A percentile compares a stretch with the other conserved stretches of the same genome.
Conservation (phyloP, 1,140 invertebrate species). For the Drosophila athabasca region DNA sequence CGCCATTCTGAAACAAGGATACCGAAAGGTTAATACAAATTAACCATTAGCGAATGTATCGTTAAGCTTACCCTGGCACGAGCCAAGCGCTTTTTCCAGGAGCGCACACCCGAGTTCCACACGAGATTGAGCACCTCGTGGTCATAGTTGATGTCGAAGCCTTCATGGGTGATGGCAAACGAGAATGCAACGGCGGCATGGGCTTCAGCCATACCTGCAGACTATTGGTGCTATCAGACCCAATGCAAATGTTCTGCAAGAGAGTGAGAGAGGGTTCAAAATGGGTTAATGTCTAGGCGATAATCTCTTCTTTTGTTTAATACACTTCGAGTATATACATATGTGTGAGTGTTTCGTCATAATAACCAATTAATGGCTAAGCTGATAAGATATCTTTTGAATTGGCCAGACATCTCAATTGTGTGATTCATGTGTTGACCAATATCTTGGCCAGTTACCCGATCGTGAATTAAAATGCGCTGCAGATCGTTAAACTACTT, state of each 20-base stretch:
- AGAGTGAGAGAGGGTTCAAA: background rate
- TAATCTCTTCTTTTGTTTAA: background rate
- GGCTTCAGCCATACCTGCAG: slow-evolving; percentile 95
- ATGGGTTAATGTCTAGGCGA: no score
- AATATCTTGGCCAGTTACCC: slow-evolving; percentile 29
- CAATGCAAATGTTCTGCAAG: slow-evolving; percentile 6
- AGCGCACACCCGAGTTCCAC: slow-evolving; percentile 95
- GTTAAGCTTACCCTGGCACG: slow-evolving; percentile 89
- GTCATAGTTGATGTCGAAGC: slow-evolving; percentile 98
- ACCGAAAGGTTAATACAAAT: slow-evolving; percentile 39
- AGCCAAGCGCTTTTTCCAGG: slow-evolving; percentile 96
- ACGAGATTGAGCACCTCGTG: slow-evolving; percentile 95
- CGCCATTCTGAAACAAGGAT: slow-evolving; percentile 91
- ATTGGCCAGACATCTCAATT: slow-evolving; percentile 24
- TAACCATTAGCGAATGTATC: background rate
- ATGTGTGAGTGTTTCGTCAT: slow-evolving; percentile 2
- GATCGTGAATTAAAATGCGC: slow-evolving; percentile 17
- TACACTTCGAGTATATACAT: background rate
- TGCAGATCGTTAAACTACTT: slow-evolving; percentile 4
- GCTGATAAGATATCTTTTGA: slow-evolving; percentile 32
- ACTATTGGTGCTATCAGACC: slow-evolving; percentile 27
- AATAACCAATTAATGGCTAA: slow-evolving; percentile 3
- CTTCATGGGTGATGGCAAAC: slow-evolving; percentile 98
- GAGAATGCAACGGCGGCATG: slow-evolving; percentile 99
- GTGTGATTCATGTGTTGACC: slow-evolving; percentile 26